Conservation (phyloP, 2,797 vertebrate genomes). For the Prunella strophiata region DNA sequence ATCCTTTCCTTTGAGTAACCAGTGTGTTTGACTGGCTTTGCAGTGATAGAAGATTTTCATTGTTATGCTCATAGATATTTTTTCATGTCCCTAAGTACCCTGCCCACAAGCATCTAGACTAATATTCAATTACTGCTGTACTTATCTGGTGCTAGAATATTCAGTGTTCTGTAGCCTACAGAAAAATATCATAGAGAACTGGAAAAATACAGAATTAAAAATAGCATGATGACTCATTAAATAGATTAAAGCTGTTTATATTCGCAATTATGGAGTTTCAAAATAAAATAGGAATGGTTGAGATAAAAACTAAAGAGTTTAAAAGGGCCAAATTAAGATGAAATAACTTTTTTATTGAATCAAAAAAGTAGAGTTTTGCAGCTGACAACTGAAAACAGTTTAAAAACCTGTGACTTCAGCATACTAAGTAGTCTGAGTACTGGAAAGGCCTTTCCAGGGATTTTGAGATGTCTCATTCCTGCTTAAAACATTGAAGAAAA, state of each 20-base stretch:
- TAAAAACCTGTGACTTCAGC: not conserved
- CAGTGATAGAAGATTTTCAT: not conserved
- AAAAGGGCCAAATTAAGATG: not conserved
- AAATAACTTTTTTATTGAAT: not conserved
- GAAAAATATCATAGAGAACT: not conserved
- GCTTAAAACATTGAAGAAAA: not conserved
- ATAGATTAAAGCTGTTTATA: not conserved
- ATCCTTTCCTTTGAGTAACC: not conserved
- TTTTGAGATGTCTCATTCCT: not conserved
- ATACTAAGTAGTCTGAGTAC: not conserved
- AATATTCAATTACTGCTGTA: slow-evolving; percentile 1
- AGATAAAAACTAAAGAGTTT: not conserved
- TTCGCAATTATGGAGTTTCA: not conserved
- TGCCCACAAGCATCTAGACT: not conserved
- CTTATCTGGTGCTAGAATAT: not conserved
- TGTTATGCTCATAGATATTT: not conserved
- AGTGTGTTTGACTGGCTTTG: not conserved
- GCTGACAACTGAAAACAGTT: not conserved
- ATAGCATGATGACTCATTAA: not conserved
- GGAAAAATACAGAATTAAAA: not conserved
- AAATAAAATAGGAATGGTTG: not conserved
- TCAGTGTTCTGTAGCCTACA: slow-evolving; percentile 4
- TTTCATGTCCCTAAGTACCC: not conserved
- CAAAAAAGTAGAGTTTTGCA: not conserved
- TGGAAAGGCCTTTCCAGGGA: not conserved